phyloP scores from a whole-genome alignment of 2,113 vertebrate genomes.

The Coregonus clupeaformis region DNA sequence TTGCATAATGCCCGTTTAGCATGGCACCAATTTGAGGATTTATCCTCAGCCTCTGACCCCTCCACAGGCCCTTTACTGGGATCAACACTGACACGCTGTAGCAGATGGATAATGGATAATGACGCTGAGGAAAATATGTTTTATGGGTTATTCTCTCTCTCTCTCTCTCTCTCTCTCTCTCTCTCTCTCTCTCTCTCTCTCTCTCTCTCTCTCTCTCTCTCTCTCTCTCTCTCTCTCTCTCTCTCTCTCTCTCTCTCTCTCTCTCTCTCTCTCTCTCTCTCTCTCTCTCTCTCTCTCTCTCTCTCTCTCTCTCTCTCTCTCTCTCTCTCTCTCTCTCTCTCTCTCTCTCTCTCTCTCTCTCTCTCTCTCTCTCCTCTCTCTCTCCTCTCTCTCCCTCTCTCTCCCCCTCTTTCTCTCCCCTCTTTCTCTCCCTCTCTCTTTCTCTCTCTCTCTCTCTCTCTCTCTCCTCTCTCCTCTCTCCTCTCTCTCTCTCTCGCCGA shows the following conservation, averaged over 20 bases:
- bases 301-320: background rate
- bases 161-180: background rate
- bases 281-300: background rate
- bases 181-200: background rate
- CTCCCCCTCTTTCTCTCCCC: constrained; percentile 1
- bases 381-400: constrained; percentile 6
- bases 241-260: too few relatives aligned
- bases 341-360: background rate
- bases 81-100: constrained; percentile 53
- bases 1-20: constrained; percentile 72
- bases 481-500: too few relatives aligned
- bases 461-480: too few relatives aligned
- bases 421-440: background rate
- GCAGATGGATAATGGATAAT: constrained; percentile 66
- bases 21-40: constrained; percentile 67
- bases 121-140: constrained; percentile 52
- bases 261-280: background rate
- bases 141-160: background rate
- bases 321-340: background rate
- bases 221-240: constrained; percentile 4
- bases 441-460: background rate
- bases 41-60: constrained; percentile 61
- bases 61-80: constrained; percentile 56
- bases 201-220: background rate
- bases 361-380: background rate